Evolutionary conservation across 2,113 vertebrate genomes (phyloP).

Genomic region (Opisthocomus hoazin): DNA sequence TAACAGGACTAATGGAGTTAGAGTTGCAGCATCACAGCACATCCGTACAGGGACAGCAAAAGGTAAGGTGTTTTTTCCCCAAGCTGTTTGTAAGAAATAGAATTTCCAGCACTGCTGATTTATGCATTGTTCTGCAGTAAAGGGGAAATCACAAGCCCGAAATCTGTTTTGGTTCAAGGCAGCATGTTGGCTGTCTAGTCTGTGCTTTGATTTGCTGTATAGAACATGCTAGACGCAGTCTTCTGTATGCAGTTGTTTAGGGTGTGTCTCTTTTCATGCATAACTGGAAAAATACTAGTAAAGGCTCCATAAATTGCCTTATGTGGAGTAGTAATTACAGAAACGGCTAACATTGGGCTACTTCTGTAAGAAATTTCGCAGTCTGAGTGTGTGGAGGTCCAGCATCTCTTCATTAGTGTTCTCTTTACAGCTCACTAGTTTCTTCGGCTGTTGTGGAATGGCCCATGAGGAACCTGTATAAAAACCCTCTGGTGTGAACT

Average conservation of each 20-base stretch:
- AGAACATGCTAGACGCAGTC: background rate
- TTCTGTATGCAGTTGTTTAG: background rate
- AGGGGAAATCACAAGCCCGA: background rate
- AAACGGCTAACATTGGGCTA: background rate
- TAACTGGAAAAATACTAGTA: background rate
- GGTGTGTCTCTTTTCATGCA: background rate
- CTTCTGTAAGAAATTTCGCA: background rate
- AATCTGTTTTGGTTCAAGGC: background rate
- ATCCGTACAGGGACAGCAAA: constrained; percentile 63
- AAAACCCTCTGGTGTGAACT: background rate
- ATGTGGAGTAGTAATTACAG: background rate
- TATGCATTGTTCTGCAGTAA: background rate
- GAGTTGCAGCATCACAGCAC: constrained; percentile 62
- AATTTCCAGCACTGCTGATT: background rate
- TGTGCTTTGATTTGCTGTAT: background rate
- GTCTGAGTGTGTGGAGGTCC: background rate
- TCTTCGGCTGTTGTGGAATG: background rate
- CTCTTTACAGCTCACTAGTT: background rate
- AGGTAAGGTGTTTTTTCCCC: constrained; percentile 71
- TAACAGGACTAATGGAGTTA: constrained; percentile 75
- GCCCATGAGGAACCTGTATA: background rate
- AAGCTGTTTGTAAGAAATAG: background rate
- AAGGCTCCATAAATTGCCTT: background rate
- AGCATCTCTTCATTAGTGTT: background rate
- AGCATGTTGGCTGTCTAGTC: background rate